Evolutionary conservation across 1,140 invertebrate species (phyloP), one percentile per base, ranked within the genome.

Genomic region (Drosophila teissieri): DNA sequence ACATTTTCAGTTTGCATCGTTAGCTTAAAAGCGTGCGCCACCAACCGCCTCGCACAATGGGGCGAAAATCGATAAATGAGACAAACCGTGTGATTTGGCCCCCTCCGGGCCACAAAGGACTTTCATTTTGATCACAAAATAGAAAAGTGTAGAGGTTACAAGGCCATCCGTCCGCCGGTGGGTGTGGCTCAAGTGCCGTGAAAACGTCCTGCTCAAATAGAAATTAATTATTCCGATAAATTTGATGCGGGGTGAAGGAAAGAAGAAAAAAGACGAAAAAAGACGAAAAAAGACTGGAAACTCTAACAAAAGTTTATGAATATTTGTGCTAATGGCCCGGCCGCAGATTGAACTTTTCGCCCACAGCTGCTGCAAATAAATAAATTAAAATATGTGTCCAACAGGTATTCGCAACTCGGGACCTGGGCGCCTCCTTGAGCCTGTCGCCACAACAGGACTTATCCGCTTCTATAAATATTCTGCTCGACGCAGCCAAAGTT

Each of bases 1-100:
- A 89, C 84, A 89, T 90, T 88, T 88, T 85, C 80, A 90, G 84
- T 90, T 89, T 89, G 84, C 84, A 89, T 89, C 84, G 84, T 89
- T 89, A 90, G 84, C 84, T 89, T 88, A 83, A 89, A 88, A 89
- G 83, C 80, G 75, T 79, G 63, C 64, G 63, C 52, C 74, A 77
- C 54, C 42, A 53, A 60, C 49, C 55, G 31, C 40, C 46, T 52
- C 53, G 53, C 60, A 86, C 79, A 88, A 83, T 88, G 84, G 84
- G 68, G 45, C 65, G 56, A 88, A 88, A 88, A 88, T 89, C 83
- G 80, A 89, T 89, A 89, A 68, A 83, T 73, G 83, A 88, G 82
- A 85, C 82, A 85, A 88, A 75, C 64, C 67, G 68, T 81, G 83
- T 70, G 83, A 85, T 88, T 85, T 88, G 60, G 69, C 40, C 69